Percentiles rank a stretch among this genome's conserved stretches.
These are phyloP conservation scores for Trichogramma dendrolimi DNA, from an alignment of 2,888 invertebrate genomes.

Conservation along the genomic window DNA sequence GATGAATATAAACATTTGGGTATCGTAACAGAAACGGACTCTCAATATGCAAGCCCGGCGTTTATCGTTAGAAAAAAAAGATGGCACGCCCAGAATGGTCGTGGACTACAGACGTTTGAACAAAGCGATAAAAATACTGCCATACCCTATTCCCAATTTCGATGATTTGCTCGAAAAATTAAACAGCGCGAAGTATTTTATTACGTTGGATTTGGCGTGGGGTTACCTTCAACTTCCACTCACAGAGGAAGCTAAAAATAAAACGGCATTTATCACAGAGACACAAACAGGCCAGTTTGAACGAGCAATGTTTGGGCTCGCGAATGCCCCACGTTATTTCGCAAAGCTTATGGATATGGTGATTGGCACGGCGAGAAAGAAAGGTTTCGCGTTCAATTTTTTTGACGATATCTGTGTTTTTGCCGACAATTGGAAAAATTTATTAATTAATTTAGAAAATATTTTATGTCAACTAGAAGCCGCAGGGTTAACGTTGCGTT, in stretches of 20 bases:
- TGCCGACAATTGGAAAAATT: conserved; percentile 31
- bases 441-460: conserved; percentile 30
- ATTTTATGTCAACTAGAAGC: conserved; percentile 23
- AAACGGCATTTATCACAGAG: conserved; percentile 39
- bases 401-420: conserved; percentile 41
- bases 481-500: neutral
- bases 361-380: conserved; percentile 29
- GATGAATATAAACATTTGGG: conserved; percentile 11
- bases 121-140: too few relatives aligned
- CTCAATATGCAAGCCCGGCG: conserved; percentile 27
- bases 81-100: too few relatives aligned
- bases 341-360: conserved; percentile 35
- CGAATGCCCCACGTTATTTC: conserved; percentile 39
- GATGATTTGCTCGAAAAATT: too few relatives aligned
- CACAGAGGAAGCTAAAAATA: conserved; percentile 22
- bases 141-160: too few relatives aligned
- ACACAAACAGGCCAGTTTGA: conserved; percentile 39
- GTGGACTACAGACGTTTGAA: too few relatives aligned
- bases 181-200: too few relatives aligned
- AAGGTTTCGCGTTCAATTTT: conserved; percentile 31
- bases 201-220: too few relatives aligned
- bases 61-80: conserved; percentile 24
- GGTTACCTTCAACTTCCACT: conserved; percentile 29
- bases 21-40: conserved; percentile 15
- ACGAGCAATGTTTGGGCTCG: conserved; percentile 38